Base-by-base conservation (phyloP, 2,797 vertebrate genomes). In the Schizopygopsis pylzovi region DNA sequence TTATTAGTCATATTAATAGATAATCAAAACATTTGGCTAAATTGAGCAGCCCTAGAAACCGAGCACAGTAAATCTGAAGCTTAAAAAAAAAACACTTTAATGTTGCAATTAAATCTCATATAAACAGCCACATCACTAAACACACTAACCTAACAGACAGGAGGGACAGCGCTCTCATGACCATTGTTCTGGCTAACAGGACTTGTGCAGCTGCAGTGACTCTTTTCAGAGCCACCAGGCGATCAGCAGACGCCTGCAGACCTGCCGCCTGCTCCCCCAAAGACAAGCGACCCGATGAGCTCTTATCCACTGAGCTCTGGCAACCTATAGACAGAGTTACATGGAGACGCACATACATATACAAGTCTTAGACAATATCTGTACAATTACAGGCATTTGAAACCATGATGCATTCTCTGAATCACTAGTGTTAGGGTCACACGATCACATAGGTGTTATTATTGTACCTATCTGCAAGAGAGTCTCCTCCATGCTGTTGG, bases 401-500 rank as follows among this genome's bases (percentile, higher is more conserved):
- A 37, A n/a, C 8, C 10, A 52, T 37, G 15, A 75, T 49, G 25
- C 25, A 49, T 28, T 18, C 65, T 18, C 41, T 43, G 41, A 43
- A 9, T 0, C 16, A 77, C 9, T 18, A 16, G 25, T 49, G n/a
- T 15, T 15, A 33, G 28, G 22, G 12, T 45, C 7, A 43, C 25
- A 20, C 13, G 25, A 49, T 37, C 28, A 22, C 18, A 56, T 47
- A 18, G 2, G 16, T 59, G 45, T 37, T 3, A 0, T 9, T 6
- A 52, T 81, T 89, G 88, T 92, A 98, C 98, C 98, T 92, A 99
- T 99, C 89, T 99, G 98, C 93, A 99, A 96, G 37, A 99, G 79
- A 0, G 98, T 99, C 91, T 99, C 98, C 88, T 99, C 98, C 98
- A 99, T 99, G 86, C 97, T 99, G 93, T 99, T 99, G 87, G 97